Percentiles rank a stretch among this genome's conserved stretches.
Conservation (phyloP, 2,113 vertebrate species). For the Dolichotis patagonum region DNA sequence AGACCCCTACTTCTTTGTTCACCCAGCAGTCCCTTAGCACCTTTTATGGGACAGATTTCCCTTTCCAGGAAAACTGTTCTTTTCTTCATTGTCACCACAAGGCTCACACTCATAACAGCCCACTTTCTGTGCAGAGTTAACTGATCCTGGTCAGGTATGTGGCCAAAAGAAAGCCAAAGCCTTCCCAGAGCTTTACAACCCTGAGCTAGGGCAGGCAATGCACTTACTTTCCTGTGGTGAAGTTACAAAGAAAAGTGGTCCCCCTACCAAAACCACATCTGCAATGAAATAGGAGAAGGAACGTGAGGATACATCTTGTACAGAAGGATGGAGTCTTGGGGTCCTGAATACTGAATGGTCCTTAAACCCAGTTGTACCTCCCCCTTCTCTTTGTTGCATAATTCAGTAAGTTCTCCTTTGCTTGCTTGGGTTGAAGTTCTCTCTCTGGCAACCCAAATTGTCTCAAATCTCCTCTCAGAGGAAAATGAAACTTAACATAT, state of each 20-base stretch:
- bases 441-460: not conserved
- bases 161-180: not conserved
- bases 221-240: not conserved
- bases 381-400: not conserved
- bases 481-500: not conserved
- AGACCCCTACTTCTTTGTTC: not conserved
- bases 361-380: not conserved
- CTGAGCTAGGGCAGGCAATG: fast-evolving
- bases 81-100: not conserved
- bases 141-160: not conserved
- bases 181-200: not conserved
- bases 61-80: not conserved
- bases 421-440: not conserved
- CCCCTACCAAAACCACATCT: not conserved
- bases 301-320: not conserved
- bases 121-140: not conserved
- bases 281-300: not conserved
- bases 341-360: not conserved
- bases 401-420: not conserved
- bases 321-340: not conserved
- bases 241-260: not conserved
- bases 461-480: not conserved
- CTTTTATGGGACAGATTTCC: not conserved
- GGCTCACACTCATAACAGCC: not conserved
- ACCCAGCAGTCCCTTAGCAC: not conserved